Base-by-base conservation (phyloP, 2,113 vertebrate genomes). In the Climacteris rufus region DNA sequence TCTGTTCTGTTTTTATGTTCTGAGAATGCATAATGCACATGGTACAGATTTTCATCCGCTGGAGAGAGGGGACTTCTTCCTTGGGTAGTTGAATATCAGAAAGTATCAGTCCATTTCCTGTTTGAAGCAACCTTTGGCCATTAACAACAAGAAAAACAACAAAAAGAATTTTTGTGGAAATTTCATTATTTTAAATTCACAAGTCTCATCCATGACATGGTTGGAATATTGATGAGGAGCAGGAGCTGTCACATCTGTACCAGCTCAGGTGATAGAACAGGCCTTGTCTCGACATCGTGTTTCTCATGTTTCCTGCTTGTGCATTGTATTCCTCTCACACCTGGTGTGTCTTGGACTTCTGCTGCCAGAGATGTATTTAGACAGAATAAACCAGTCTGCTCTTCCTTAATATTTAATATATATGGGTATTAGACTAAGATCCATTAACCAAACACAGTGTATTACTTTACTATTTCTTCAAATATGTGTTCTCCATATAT, bases 401-500 rank as follows among this genome's bases (percentile, higher is more conserved):
- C 68, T 89, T 98, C 92, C 93, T 97, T 98, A 97, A 94, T 97
- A 87, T 97, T 98, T 96, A 63, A 94, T 97, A 95, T 97, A 94
- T 60, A 74, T 91, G 77, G 52, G 87, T 65, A 95, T 97, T 98
- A 97, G 79, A 92, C 96, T 96, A 97, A 83, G 97, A 96, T 93
- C 78, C 49, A 90, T 94, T 96, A 96, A 42, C 61, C 64, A 95
- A 97, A 97, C 94, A 60, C 59, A 86, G 61, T 78, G 0, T 94
- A 83, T 77, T 81, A 85, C 93, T 97, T 97, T 87, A 95, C 92
- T 97, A 92, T 97, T 96, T 96, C 85, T 94, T 89, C 91, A 93
- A 94, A 86, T 44, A 47, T 60, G 10, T 49, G 13, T 80, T 83
- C 10, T 60, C 23, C 2, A 10, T 64, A 18, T 54, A 33, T 33